Evolutionary conservation across 1,140 invertebrate species (phyloP).

Genomic region (Cylas formicarius): DNA sequence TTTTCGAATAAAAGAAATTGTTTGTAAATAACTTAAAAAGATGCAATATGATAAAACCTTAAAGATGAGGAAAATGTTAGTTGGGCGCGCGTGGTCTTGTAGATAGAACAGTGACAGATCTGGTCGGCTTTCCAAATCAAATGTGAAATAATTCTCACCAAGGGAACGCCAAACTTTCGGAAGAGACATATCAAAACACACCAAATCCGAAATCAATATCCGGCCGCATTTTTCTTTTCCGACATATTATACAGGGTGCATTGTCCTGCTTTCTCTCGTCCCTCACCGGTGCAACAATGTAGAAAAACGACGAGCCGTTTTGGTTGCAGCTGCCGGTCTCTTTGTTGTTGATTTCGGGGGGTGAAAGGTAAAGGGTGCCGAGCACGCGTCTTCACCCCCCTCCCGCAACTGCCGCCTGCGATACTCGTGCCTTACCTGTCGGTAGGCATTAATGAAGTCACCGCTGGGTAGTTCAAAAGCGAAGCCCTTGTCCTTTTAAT

Average conservation of each 20-base stretch:
- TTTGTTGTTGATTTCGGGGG: conserved; percentile 21
- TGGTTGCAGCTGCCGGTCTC: conserved; percentile 19
- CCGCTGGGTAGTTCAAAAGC: conserved; percentile 2
- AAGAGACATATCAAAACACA: no score
- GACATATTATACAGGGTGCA: conserved; percentile 10
- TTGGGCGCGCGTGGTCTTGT: no score
- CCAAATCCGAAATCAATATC: conserved; percentile 13
- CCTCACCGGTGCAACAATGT: conserved; percentile 6
- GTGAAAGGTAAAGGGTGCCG: conserved; percentile 29
- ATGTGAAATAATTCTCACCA: no score
- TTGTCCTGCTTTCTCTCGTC: conserved; percentile 12
- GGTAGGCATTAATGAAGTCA: conserved; percentile 1
- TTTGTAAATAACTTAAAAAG: no score
- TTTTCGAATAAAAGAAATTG: no score
- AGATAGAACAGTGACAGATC: no score
- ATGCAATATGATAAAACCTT: no score
- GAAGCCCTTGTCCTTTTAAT: conserved; percentile 8
- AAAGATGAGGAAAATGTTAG: no score
- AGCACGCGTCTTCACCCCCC: conserved; percentile 19
- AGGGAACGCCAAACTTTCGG: no score
- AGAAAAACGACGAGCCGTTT: conserved; percentile 7
- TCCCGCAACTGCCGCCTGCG: not conserved
- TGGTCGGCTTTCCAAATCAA: no score
- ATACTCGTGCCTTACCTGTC: conserved; percentile 18
- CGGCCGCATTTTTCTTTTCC: conserved; percentile 4